Base-by-base conservation (phyloP, 2,797 vertebrate species). In the Tragopan temminckii region DNA sequence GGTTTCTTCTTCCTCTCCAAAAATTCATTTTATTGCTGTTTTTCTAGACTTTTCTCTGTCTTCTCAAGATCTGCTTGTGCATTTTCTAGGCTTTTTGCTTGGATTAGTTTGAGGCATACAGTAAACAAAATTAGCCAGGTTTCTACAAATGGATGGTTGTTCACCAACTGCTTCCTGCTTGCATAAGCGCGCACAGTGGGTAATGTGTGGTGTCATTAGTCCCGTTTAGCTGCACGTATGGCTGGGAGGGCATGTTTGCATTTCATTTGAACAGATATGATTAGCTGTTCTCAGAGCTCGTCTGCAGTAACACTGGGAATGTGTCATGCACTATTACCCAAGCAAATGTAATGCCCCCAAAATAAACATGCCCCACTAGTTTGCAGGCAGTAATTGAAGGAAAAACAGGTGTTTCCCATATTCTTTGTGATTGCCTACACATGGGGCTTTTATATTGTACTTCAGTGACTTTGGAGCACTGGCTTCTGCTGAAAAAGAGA, bases 371-470 rank as follows among this genome's bases (percentile, higher is more conserved):
- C 61, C 72, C 89, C 17, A 21, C 76, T 90, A 96, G 94, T 78
- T 85, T 72, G 38, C 86, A 64, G 95, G 92, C 93, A 95, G 96
- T 97, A 97, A 97, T 91, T 72, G 96, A 96, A 57, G 90, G 95
- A 93, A 98, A 97, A 98, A 96, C 97, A 98, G 97, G 96, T 98
- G 97, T 98, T 98, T 90, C 91, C 85, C 96, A 91, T 97, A 94
- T 95, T 95, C 71, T 68, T 19, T 84, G 83, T 93, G 95, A 97
- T 95, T 97, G 93, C 91, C 88, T 97, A 96, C 95, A 96, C 97
- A 96, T 96, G 92, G 93, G 94, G 92, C 79, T 93, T 89, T 94
- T 80, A 83, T 86, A 64, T 95, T 14, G 16, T 77, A 85, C 91
- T 76, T 85, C 96, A 91, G 93, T 79, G 87, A 84, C 78, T 88